phyloP scores from a whole-genome alignment of 2,888 invertebrate species.

The Ectropis crepuscularia region DNA sequence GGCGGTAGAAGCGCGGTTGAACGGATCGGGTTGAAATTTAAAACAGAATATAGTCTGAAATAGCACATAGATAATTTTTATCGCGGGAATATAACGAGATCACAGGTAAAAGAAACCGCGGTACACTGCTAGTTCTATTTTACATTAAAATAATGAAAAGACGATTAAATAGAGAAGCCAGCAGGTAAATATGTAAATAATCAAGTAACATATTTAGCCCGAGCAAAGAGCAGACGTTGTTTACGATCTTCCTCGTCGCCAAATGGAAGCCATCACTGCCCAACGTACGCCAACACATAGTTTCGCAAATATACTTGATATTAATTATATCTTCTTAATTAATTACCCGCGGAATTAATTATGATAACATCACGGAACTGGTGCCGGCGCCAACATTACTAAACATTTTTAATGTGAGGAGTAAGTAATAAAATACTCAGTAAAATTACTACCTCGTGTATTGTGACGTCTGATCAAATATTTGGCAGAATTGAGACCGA shows the following conservation, averaged over 20 bases:
- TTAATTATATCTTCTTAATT: conserved; percentile 29
- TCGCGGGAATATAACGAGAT: too few relatives aligned
- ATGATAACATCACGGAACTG: conserved; percentile 31
- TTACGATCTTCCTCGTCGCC: conserved; percentile 10
- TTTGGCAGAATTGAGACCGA: background rate
- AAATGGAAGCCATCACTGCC: conserved; percentile 7
- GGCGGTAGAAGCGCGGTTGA: too few relatives aligned
- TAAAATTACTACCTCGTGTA: conserved; percentile 18
- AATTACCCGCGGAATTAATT: conserved; percentile 31
- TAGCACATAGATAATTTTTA: too few relatives aligned
- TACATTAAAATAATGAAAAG: background rate
- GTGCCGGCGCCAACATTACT: conserved; percentile 25
- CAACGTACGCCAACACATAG: conserved; percentile 13
- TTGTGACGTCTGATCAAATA: conserved; percentile 1
- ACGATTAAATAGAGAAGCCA: background rate
- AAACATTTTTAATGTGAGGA: conserved; percentile 18
- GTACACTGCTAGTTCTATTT: too few relatives aligned
- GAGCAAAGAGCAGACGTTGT: conserved; percentile 8
- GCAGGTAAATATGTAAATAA: background rate
- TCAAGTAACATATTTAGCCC: background rate
- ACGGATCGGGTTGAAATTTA: too few relatives aligned
- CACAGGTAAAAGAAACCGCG: too few relatives aligned
- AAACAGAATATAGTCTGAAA: too few relatives aligned
- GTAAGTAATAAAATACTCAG: conserved; percentile 22
- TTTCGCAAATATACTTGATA: conserved; percentile 25